Conservation (phyloP, 2,888 invertebrate species). For the Oithona nana region DNA sequence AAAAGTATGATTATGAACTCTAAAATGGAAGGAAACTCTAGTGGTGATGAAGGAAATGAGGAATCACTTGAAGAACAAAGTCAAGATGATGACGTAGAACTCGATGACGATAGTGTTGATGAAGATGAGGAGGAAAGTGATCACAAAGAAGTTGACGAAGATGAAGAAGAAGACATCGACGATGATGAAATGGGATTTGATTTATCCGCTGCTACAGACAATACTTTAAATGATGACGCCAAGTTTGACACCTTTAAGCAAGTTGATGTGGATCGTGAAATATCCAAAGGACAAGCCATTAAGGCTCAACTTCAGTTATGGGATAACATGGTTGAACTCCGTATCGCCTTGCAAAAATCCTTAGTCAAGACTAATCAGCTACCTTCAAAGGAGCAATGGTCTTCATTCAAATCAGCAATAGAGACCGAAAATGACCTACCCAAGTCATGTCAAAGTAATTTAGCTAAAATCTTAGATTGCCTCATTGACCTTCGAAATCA, state of each 20-base stretch:
- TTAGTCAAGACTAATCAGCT: conserved; percentile 53
- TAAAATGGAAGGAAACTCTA: neutral
- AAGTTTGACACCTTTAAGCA: conserved; percentile 23
- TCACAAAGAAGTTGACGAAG: conserved; percentile 16
- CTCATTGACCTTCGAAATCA: conserved; percentile 37
- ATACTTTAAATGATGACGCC: conserved; percentile 10
- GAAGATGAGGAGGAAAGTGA: conserved; percentile 18
- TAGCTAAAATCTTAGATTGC: conserved; percentile 40
- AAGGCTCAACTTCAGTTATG: conserved; percentile 37
- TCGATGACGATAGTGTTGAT: conserved; percentile 19
- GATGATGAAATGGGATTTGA: neutral
- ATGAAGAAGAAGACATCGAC: conserved; percentile 7
- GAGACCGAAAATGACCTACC: conserved; percentile 29
- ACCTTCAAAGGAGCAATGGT: conserved; percentile 42
- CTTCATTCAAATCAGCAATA: conserved; percentile 29
- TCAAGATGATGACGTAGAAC: conserved; percentile 21
- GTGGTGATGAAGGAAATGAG: neutral
- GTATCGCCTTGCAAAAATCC: conserved; percentile 71
- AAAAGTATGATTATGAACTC: neutral
- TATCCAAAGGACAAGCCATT: conserved; percentile 27
- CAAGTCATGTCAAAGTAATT: conserved; percentile 34
- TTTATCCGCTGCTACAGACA: neutral
- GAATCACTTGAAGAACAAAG: too few species aligned
- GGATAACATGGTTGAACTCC: conserved; percentile 64
- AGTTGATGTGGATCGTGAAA: conserved; percentile 24